Conservation (phyloP, 2,113 vertebrate genomes). For the Holacanthus passer region DNA sequence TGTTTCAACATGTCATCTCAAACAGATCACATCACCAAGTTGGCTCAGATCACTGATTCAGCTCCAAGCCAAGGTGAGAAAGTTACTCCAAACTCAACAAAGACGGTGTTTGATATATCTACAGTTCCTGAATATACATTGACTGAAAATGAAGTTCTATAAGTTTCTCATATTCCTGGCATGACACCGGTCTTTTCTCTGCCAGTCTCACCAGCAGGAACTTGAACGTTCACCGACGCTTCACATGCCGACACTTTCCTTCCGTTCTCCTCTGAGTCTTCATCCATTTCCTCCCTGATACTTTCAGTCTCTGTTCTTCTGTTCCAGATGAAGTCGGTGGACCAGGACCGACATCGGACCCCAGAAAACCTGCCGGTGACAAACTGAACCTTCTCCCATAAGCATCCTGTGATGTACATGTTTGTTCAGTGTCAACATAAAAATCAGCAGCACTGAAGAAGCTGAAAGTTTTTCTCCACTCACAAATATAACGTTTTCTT, state of each 20-base stretch:
- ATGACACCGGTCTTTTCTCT: background rate
- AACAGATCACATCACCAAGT: constrained; percentile 55
- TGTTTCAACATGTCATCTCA: background rate
- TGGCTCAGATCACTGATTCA: constrained; percentile 18
- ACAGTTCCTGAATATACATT: too few relatives aligned
- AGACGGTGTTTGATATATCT: too few relatives aligned
- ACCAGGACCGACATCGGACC: constrained; percentile 2
- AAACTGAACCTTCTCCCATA: background rate
- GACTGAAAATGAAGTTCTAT: too few relatives aligned
- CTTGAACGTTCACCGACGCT: constrained; percentile 8
- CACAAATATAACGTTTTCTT: too few relatives aligned
- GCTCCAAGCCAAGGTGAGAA: constrained; percentile 48
- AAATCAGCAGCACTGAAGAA: too few relatives aligned
- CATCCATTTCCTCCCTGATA: background rate
- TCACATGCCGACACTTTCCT: background rate
- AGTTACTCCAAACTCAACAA: background rate
- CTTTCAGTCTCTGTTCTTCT: background rate
- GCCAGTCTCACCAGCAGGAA: constrained; percentile 29
- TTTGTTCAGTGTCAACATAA: background rate
- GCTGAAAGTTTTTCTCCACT: too few relatives aligned
- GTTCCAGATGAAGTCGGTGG: constrained; percentile 27
- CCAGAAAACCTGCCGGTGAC: constrained; percentile 63
- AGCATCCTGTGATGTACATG: background rate
- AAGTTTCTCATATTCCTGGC: constrained; percentile 28
- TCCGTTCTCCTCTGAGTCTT: background rate